A percentile compares a stretch with the other conserved stretches of the same genome.
These are phyloP conservation scores for Stegostoma tigrinum DNA, from an alignment of 2,113 vertebrate species.

Conservation along the genomic window DNA sequence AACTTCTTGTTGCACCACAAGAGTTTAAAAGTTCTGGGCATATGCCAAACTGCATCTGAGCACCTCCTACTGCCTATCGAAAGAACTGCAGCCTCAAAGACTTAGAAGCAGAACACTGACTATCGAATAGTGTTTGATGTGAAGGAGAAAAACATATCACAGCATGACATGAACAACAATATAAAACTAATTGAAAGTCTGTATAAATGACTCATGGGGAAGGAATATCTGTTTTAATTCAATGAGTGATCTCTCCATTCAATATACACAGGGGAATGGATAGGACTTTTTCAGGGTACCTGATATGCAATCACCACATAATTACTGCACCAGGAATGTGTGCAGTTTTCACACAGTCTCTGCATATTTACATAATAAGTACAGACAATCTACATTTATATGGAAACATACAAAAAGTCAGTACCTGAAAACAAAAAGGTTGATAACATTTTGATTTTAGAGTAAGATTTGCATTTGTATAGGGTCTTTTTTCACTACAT, in stretches of 20 bases:
- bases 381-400: neutral
- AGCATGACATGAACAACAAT: neutral
- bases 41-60: neutral
- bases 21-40: neutral
- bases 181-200: neutral
- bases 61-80: neutral
- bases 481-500: neutral
- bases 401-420: neutral
- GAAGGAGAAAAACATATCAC: neutral
- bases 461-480: neutral
- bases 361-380: neutral
- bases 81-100: neutral
- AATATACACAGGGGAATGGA: neutral
- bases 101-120: neutral
- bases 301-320: neutral
- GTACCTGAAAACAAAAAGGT: too few species aligned
- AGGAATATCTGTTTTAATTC: neutral
- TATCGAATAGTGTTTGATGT: neutral
- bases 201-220: neutral
- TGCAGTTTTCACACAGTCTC: neutral
- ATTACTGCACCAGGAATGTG: neutral
- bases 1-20: neutral
- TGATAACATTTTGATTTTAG: neutral
- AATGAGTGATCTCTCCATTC: neutral
- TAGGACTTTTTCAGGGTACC: neutral